phyloP scores from a whole-genome alignment of 2,113 vertebrate species.

The Prietella phreatophila region DNA sequence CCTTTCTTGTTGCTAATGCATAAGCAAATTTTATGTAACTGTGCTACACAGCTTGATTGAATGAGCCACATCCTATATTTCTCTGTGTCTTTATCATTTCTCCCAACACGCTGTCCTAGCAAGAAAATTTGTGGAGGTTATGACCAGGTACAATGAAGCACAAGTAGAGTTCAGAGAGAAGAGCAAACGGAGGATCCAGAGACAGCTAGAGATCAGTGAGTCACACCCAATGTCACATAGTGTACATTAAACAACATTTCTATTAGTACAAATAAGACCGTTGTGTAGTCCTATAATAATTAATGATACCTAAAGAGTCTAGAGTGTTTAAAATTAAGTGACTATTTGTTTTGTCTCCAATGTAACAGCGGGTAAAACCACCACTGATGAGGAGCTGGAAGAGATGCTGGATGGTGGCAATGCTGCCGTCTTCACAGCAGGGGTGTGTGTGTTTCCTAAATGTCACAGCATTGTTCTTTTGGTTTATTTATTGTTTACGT shows the following conservation, averaged over 20 bases:
- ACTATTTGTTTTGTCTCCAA: neutral
- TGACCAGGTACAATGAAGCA: constrained; percentile 91
- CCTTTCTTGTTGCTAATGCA: neutral
- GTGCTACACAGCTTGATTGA: neutral
- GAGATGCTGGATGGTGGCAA: constrained; percentile 95
- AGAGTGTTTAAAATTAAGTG: neutral
- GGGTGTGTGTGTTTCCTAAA: constrained; percentile 70
- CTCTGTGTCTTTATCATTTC: neutral
- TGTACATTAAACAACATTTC: neutral
- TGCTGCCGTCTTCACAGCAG: constrained; percentile 86
- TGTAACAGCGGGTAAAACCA: constrained; percentile 83
- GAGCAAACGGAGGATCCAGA: constrained; percentile 90
- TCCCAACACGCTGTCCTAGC: constrained; percentile 84
- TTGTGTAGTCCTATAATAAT: neutral
- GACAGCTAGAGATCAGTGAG: constrained; percentile 92
- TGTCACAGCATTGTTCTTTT: neutral
- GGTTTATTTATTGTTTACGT: neutral
- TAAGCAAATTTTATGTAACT: neutral
- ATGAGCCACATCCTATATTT: neutral
- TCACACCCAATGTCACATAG: constrained; percentile 30
- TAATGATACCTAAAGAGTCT: neutral
- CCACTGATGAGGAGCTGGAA: constrained; percentile 89
- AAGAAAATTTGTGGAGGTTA: constrained; percentile 91
- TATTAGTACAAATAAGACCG: neutral
- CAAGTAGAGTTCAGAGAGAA: constrained; percentile 90